Evolutionary conservation across 2,113 vertebrate species (phyloP), one percentile per base, ranked within the genome.

Genomic region (Hassar affinis): DNA sequence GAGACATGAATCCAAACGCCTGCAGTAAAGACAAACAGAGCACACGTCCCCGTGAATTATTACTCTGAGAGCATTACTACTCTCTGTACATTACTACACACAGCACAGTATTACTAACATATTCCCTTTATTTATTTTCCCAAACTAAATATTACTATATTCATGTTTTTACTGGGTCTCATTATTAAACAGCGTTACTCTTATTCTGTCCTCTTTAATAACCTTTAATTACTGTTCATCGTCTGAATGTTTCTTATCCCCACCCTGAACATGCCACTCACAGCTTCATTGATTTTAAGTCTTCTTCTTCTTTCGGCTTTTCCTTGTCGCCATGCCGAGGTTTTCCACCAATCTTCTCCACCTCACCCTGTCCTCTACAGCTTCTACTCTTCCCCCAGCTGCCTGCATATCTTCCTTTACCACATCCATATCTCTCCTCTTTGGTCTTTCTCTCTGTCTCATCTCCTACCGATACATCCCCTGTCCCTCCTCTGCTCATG

Each of bases 1-100:
- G 93, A 4, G 95, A 95, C 95, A 96, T 96, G 90, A 96, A 96
- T 85, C 96, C 95, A 27, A 97, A 96, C 20, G 95, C 95, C 95
- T 96, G 78, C 69, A 51, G 74, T 91, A 57, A 85, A 84, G 88
- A 86, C 89, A 84, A 51, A 87, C 61, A 85, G 51, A 51, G 9
- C 42, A 64, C 25, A 33, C 68, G 61, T 30, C 27, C 42, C 15
- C 5, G 6, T 59, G n/a, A 77, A 35, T 77, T 77, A 77, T 77
- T 56, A 77, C 30, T 12, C 20, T 25, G 18, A 38, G 30, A 25
- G 33, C 20, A 38, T 56, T 77, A 56, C 38, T 49, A 15, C 45
- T 27, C 42, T 25, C 1, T 1, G 11, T 17, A 66, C 6, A 49
- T 27, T 72, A n/a, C 15, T 49, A 14, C 12, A 7, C 42, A 27